Conservation (phyloP, 2,113 vertebrate species). For the Talpa occidentalis region DNA sequence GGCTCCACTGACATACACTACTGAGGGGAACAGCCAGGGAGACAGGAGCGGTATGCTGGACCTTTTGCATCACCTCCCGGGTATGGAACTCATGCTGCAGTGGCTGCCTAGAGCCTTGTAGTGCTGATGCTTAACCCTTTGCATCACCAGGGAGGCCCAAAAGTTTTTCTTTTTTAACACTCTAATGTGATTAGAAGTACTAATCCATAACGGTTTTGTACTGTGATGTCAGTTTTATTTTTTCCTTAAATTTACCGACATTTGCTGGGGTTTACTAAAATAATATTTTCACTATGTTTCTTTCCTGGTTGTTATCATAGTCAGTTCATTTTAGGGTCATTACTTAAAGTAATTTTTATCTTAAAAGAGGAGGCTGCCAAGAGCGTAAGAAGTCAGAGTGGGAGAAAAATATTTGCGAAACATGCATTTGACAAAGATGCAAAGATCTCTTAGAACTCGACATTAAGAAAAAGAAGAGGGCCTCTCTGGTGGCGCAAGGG, state of each 20-base stretch:
- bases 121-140: no score
- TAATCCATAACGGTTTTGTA: neutral
- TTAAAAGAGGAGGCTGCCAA: neutral
- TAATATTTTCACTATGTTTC: constrained; percentile 13
- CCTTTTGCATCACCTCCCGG: no score
- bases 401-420: neutral
- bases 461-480: neutral
- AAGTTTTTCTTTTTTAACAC: neutral
- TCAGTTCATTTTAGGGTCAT: neutral
- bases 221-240: neutral
- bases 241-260: neutral
- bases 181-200: neutral
- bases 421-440: neutral
- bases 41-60: no score
- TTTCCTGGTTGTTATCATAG: neutral
- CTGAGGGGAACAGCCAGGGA: no score
- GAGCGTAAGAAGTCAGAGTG: neutral
- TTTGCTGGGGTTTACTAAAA: constrained; percentile 28
- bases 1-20: no score
- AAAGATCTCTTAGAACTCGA: neutral
- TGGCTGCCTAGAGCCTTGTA: no score
- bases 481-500: no score
- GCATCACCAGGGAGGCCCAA: no score
- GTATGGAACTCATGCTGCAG: no score
- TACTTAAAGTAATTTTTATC: neutral